Evolutionary conservation across 2,888 invertebrate genomes (phyloP).

Genomic region (Anodontia alba): DNA sequence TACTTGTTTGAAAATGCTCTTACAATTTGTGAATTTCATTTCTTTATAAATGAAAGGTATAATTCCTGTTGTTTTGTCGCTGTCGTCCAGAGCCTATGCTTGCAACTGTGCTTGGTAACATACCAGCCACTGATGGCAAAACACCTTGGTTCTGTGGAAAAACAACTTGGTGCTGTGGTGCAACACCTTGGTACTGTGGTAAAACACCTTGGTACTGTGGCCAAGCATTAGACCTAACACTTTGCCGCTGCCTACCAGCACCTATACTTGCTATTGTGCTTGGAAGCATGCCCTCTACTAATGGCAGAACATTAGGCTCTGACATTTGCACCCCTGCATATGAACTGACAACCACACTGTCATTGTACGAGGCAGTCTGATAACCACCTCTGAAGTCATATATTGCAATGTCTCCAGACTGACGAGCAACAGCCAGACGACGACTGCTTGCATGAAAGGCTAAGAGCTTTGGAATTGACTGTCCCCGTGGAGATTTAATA

Average conservation of each 20-base stretch:
- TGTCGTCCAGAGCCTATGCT: not conserved
- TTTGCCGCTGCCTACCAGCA: not conserved
- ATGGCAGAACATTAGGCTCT: constrained; percentile 27
- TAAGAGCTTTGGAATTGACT: constrained; percentile 23
- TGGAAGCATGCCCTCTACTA: constrained; percentile 56
- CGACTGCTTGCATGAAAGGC: constrained; percentile 36
- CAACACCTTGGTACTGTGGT: too few relatives aligned
- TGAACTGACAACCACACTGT: not conserved
- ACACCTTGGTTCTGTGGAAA: too few relatives aligned
- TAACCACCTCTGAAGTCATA: constrained; percentile 46
- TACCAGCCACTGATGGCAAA: constrained; percentile 1
- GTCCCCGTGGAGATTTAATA: constrained; percentile 36
- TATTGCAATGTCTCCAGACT: constrained; percentile 44
- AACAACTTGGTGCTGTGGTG: too few relatives aligned
- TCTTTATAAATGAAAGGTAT: not conserved
- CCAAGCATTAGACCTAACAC: too few relatives aligned
- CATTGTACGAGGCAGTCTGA: constrained; percentile 17
- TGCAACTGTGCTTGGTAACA: not conserved
- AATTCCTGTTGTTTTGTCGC: not conserved
- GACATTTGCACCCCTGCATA: not conserved
- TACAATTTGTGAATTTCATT: too few relatives aligned
- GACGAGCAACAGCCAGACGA: constrained; percentile 33
- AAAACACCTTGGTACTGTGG: too few relatives aligned
- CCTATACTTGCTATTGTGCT: constrained; percentile 48
- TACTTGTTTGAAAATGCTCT: too few relatives aligned